A percentile compares a stretch with the other conserved stretches of the same genome.
These are phyloP conservation scores for Caenorhabditis drosophilae DNA, from an alignment of 2,888 invertebrate genomes.

Conservation along the genomic window DNA sequence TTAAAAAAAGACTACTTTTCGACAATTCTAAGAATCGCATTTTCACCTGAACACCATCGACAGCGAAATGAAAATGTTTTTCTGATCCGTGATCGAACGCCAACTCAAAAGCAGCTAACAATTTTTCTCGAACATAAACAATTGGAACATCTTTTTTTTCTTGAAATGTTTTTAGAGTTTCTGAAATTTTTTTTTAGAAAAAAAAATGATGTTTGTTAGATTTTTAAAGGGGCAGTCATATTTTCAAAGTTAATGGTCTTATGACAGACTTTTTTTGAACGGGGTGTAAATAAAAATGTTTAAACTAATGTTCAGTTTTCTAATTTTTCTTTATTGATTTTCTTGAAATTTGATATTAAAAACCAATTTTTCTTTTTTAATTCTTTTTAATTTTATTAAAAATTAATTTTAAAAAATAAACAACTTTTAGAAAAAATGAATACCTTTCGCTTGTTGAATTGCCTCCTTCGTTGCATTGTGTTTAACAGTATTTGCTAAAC, in stretches of 20 bases:
- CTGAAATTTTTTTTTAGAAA: constrained; percentile 21
- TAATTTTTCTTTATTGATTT: too few relatives aligned
- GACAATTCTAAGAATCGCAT: too few relatives aligned
- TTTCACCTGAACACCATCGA: constrained; percentile 87
- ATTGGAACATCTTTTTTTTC: constrained; percentile 50
- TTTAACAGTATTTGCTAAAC: constrained; percentile 41
- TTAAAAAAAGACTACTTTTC: background rate
- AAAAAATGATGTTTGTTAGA: too few relatives aligned
- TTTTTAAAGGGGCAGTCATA: background rate
- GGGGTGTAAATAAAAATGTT: too few relatives aligned
- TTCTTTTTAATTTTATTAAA: background rate
- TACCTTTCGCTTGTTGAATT: constrained; percentile 56
- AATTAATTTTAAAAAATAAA: background rate
- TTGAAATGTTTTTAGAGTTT: constrained; percentile 37
- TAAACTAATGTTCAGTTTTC: too few relatives aligned
- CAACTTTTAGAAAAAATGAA: background rate
- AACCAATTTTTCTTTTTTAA: background rate
- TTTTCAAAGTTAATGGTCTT: background rate
- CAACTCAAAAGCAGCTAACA: constrained; percentile 83
- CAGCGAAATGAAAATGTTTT: constrained; percentile 82
- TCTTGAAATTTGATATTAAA: too few relatives aligned
- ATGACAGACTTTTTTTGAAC: too few relatives aligned
- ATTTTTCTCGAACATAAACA: constrained; percentile 75
- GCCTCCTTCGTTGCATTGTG: constrained; percentile 51
- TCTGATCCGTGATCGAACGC: constrained; percentile 86